phyloP scores from a whole-genome alignment of 2,888 invertebrate species.

The Physocephala rufipes region DNA sequence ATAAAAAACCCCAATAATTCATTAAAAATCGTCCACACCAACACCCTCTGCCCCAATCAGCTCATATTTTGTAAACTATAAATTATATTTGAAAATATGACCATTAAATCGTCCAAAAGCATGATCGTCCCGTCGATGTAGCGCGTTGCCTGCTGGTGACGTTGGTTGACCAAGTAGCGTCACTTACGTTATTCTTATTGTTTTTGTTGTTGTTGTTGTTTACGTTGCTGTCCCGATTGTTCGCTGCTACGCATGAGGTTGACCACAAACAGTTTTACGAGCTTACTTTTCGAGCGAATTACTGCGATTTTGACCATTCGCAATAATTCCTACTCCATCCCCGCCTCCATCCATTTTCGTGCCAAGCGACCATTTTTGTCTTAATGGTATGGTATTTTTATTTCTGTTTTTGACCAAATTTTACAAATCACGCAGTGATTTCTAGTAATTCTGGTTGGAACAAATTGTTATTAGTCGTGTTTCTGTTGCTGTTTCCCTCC shows the following conservation, averaged over 20 bases:
- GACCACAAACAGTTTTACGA: constrained; percentile 34
- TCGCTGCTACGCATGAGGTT: constrained; percentile 21
- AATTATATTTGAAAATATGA: no score
- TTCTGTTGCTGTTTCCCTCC: neutral
- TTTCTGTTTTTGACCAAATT: constrained; percentile 15
- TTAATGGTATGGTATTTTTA: no score
- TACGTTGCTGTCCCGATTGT: neutral
- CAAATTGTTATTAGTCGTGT: neutral
- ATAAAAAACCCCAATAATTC: no score
- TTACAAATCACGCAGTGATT: constrained; percentile 46
- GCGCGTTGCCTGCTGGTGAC: neutral
- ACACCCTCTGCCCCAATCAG: neutral
- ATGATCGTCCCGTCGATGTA: constrained; percentile 2
- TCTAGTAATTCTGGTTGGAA: constrained; percentile 27
- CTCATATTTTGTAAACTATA: no score
- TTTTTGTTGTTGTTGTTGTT: constrained; percentile 10
- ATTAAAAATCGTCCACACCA: no score
- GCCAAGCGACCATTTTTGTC: no score
- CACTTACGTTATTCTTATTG: neutral
- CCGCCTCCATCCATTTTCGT: neutral
- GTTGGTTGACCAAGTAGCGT: neutral
- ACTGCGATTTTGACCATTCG: neutral
- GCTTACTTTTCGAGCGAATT: neutral
- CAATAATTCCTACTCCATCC: constrained; percentile 3
- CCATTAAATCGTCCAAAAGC: no score